Percentiles rank a stretch among this genome's conserved stretches.
These are phyloP conservation scores for Salvelinus namaycush DNA, from an alignment of 2,113 vertebrate genomes.

Conservation along the genomic window DNA sequence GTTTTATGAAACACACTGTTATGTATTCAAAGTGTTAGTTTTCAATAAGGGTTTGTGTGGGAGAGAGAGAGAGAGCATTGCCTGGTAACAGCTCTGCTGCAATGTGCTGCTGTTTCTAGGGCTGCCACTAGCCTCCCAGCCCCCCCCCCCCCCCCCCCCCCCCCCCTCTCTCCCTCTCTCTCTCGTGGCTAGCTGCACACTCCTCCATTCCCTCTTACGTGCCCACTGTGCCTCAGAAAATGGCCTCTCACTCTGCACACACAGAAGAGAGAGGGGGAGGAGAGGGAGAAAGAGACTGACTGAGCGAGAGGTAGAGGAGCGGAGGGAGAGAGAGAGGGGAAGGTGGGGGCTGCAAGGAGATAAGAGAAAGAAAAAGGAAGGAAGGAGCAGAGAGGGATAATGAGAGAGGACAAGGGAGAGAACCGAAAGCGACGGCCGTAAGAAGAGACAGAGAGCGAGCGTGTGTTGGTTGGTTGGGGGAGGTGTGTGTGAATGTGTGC, in stretches of 20 bases:
- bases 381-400: slow-evolving; percentile 75
- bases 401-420: slow-evolving; percentile 71
- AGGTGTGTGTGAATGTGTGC: slow-evolving; percentile 54
- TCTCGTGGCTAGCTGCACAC: slow-evolving; percentile 70
- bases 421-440: slow-evolving; percentile 66
- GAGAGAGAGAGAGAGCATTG: slow-evolving; percentile 15
- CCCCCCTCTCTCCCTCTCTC: slow-evolving; percentile 31
- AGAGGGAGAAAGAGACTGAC: slow-evolving; percentile 61
- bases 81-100: slow-evolving; percentile 51
- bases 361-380: slow-evolving; percentile 73
- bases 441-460: slow-evolving; percentile 66
- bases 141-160: too few relatives aligned
- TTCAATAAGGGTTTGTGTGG: slow-evolving; percentile 32
- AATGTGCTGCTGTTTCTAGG: slow-evolving; percentile 59
- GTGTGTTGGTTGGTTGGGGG: slow-evolving; percentile 37
- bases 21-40: slow-evolving; percentile 26
- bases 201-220: slow-evolving; percentile 83
- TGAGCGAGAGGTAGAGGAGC: slow-evolving; percentile 33
- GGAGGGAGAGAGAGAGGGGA: slow-evolving; percentile 35
- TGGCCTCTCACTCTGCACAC: slow-evolving; percentile 80
- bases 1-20: slow-evolving; percentile 13
- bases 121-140: slow-evolving; percentile 51
- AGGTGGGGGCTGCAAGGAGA: slow-evolving; percentile 70
- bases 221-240: slow-evolving; percentile 80
- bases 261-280: slow-evolving; percentile 68